phyloP scores from a whole-genome alignment of 1,140 invertebrate genomes.

The Trachymyrmex cornetzi region DNA sequence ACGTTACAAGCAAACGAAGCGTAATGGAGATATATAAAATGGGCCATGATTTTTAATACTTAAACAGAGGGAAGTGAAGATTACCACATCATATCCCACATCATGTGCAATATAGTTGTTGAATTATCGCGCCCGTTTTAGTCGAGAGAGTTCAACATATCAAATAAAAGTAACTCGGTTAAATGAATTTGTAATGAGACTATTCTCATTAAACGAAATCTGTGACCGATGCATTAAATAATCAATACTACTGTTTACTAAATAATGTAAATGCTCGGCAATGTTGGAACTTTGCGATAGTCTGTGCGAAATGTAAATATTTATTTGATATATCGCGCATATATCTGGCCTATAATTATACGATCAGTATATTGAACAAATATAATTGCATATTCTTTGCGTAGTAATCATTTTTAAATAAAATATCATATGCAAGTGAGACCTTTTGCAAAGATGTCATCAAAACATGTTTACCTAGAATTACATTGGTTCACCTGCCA shows the following conservation, averaged over 20 bases:
- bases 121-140: conserved; percentile 17
- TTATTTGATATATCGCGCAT: background rate
- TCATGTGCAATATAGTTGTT: conserved; percentile 1
- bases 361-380: background rate
- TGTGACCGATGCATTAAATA: conserved; percentile 3
- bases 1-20: background rate
- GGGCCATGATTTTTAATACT: conserved; percentile 35
- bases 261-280: conserved; percentile 34
- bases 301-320: conserved; percentile 25
- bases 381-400: background rate
- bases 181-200: conserved; percentile 49
- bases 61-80: conserved; percentile 26
- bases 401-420: conserved; percentile 29
- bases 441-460: conserved; percentile 48
- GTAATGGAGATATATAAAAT: background rate
- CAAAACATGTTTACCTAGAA: conserved; percentile 27
- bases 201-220: conserved; percentile 16
- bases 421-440: conserved; percentile 10
- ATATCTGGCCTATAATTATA: conserved; percentile 32
- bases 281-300: conserved; percentile 25
- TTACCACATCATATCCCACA: conserved; percentile 12
- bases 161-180: conserved; percentile 37
- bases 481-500: conserved; percentile 29
- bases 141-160: conserved; percentile 9
- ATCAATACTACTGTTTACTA: conserved; percentile 26